Base-by-base conservation (phyloP, 1,140 invertebrate genomes). In the Atta colombica region DNA sequence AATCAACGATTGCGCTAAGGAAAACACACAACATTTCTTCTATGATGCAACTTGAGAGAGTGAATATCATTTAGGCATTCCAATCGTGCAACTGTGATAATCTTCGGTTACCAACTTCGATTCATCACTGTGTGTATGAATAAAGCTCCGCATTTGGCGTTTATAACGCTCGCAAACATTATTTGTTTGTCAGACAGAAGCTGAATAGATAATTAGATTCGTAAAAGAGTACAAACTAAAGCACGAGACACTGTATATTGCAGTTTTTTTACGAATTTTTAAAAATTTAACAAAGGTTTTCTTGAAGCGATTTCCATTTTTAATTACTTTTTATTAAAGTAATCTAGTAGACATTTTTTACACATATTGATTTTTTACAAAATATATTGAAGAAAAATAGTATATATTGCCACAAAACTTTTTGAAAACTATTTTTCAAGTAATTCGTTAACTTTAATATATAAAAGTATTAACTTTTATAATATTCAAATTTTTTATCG, bases 41-140 rank as follows among this genome's bases (percentile, higher is more conserved):
- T 68, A 63, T 81, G 86, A 86, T 88, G 45, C 21, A 18, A 66
- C 2, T 31, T 39, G 39, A 18, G 7, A 77, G 39, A 85, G 6
- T 45, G 18, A 21, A 51, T 55, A 71, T 21, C 39, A 8, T 49
- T 45, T 18, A 6, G 21, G 18, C 21, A 72, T 81, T 81, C n/a
- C 78, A 39, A 8, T n/a, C 39, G 7, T 39, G 6, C 6, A 0
- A 45, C 8, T 45, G 10, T 45, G 39, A 45, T 45, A 45, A 45
- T 45, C 8, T 45, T 45, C 8, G 2, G 10, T 45, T 45, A 12
- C 2, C 39, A 45, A 8, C 2, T 3, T 45, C 1, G 39, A 45
- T 45, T 45, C 2, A 45, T 45, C 39, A 45, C 8, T 45, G 8
- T 7, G 10, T 10, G 8, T 45, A 45, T 2, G 39, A 45, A 1